These are phyloP conservation scores for Carassius carassius DNA, from an alignment of 2,113 vertebrate species.

Conservation along the genomic window DNA sequence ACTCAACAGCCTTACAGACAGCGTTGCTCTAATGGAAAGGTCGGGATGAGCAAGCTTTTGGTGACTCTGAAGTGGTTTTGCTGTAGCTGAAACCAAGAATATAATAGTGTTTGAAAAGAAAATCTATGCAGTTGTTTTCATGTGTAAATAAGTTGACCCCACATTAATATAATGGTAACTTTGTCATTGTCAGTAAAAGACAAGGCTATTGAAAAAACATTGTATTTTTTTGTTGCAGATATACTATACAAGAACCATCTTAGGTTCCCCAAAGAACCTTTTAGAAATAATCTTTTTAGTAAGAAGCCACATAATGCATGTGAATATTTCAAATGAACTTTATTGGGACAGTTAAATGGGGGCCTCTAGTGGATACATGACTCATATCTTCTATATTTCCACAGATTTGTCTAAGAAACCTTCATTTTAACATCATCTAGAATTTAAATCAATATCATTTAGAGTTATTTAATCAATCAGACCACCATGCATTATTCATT, in stretches of 20 bases:
- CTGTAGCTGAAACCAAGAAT: conserved; percentile 1
- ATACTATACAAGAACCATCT: background rate
- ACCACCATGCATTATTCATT: conserved; percentile 15
- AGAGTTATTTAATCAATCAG: background rate
- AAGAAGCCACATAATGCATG: background rate
- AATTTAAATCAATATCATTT: background rate
- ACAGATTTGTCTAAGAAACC: background rate
- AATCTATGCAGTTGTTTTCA: background rate
- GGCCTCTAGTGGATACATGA: conserved; percentile 62
- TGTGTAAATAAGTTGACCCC: background rate
- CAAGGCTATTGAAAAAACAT: background rate
- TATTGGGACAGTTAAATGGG: conserved; percentile 53
- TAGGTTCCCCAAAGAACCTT: background rate
- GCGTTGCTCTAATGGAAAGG: conserved; percentile 18
- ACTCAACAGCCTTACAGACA: background rate
- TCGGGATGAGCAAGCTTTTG: background rate
- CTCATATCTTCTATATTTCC: background rate
- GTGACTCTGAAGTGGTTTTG: background rate
- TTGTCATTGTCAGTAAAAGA: background rate
- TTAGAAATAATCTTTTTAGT: background rate
- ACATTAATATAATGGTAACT: background rate
- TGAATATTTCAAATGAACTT: background rate
- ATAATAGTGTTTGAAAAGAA: background rate
- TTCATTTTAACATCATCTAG: background rate
- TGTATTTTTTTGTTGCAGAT: background rate